Conservation (phyloP, 1,140 invertebrate species). For the Babylonia areolata region DNA sequence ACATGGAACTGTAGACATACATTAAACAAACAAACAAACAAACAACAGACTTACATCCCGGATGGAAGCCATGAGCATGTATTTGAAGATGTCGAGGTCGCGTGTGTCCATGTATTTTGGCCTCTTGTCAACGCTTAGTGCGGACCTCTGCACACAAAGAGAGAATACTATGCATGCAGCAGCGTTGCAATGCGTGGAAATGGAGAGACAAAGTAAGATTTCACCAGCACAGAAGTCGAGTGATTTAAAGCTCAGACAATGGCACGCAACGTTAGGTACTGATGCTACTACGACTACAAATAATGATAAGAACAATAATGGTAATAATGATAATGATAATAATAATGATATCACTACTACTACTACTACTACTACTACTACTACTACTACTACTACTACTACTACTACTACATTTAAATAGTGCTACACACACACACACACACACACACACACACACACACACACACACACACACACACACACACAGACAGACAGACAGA, state of each 20-base stretch:
- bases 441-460: not conserved
- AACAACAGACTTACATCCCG: conserved; percentile 30
- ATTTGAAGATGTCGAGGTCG: conserved; percentile 48
- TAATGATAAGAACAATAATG: no score
- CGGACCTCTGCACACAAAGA: not conserved
- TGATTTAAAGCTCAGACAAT: not conserved
- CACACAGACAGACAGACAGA: not conserved
- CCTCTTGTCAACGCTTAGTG: conserved; percentile 36
- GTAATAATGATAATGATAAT: no score
- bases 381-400: no score
- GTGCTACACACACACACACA: no score
- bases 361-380: no score
- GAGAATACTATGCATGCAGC: not conserved
- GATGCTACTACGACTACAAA: no score
- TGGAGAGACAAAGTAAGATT: not conserved
- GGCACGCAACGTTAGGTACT: no score
- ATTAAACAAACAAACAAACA: not conserved
- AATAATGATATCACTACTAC: no score
- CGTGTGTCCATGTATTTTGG: conserved; percentile 52
- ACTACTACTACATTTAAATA: no score
- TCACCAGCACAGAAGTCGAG: not conserved
- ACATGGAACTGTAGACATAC: no score
- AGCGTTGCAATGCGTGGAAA: not conserved
- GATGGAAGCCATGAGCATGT: conserved; percentile 39
- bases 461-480: conserved; percentile 14